phyloP scores from a whole-genome alignment of 1,140 invertebrate species.

The Meloidogyne exigua region DNA sequence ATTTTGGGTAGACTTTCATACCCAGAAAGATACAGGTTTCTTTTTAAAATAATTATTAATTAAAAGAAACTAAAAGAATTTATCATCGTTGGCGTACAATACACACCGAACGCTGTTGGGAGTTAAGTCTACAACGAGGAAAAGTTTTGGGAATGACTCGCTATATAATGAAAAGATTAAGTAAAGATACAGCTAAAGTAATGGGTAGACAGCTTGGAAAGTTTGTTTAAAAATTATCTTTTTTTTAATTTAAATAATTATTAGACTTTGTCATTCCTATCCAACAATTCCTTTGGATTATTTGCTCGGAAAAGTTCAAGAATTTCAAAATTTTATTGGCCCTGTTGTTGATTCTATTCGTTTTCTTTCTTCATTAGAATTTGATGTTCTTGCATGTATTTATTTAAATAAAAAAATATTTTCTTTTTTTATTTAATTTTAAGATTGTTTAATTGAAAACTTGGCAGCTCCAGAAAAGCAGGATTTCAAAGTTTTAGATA shows the following conservation, averaged over 20 bases:
- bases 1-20: slow-evolving; percentile 88
- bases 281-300: slow-evolving; percentile 94
- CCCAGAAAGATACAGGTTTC: slow-evolving; percentile 77
- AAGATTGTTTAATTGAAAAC: slow-evolving; percentile 85
- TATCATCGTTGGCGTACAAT: slow-evolving; percentile 92
- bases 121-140: slow-evolving; percentile 77
- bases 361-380: slow-evolving; percentile 89
- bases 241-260: not conserved
- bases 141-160: slow-evolving; percentile 86
- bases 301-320: slow-evolving; percentile 85
- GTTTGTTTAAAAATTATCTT: slow-evolving; percentile 39
- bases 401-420: too few species aligned
- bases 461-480: slow-evolving; percentile 74
- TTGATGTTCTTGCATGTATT: slow-evolving; percentile 85
- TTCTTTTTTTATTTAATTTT: not conserved
- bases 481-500: slow-evolving; percentile 81
- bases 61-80: slow-evolving; percentile 64
- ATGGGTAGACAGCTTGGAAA: slow-evolving; percentile 92
- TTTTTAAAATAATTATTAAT: not conserved
- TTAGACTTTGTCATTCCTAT: slow-evolving; percentile 80
- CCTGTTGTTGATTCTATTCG: slow-evolving; percentile 97
- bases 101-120: slow-evolving; percentile 76
- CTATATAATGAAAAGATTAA: slow-evolving; percentile 92
- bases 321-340: slow-evolving; percentile 90
- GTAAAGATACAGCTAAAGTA: slow-evolving; percentile 96